phyloP scores from a whole-genome alignment of 53 echinoderm and acorn worm species.

The Stichopus horrens region DNA sequence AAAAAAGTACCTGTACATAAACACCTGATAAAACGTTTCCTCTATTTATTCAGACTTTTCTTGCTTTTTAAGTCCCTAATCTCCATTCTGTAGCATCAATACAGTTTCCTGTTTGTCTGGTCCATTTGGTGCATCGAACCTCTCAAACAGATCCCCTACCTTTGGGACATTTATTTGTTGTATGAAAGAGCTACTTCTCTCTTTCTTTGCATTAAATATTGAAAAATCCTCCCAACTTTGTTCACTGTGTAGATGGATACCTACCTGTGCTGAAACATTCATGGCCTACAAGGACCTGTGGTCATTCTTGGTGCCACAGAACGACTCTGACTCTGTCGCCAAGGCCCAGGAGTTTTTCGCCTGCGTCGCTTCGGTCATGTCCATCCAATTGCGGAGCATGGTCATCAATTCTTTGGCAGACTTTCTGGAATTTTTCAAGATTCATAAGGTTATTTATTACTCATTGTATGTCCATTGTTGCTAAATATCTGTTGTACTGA shows the following conservation, averaged over 20 bases:
- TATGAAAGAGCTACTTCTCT: no score
- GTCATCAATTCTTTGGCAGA: conserved; percentile 88
- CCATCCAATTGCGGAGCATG: conserved; percentile 94
- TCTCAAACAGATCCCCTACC: no score
- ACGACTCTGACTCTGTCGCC: conserved; percentile 77
- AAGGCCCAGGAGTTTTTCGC: conserved; percentile 96
- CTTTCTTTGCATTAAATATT: not conserved
- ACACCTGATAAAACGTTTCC: no score
- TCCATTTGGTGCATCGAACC: no score
- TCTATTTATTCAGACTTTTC: no score
- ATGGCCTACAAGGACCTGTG: conserved; percentile 81
- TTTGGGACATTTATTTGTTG: no score
- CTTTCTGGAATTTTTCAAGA: conserved; percentile 87
- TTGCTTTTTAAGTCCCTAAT: no score
- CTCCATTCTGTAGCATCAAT: no score
- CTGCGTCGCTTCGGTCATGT: conserved; percentile 93
- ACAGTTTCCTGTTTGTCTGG: no score
- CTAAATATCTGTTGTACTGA: no score
- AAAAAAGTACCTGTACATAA: no score
- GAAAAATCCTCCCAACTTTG: not conserved
- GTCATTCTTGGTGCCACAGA: conserved; percentile 80
- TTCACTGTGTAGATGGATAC: conserved; percentile 75
- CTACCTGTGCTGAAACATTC: conserved; percentile 95
- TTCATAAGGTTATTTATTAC: conserved; percentile 67
- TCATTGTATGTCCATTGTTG: no score